Evolutionary conservation across 2,797 vertebrate genomes (phyloP), one percentile per base, ranked within the genome.

Genomic region (Silurus aristotelis): DNA sequence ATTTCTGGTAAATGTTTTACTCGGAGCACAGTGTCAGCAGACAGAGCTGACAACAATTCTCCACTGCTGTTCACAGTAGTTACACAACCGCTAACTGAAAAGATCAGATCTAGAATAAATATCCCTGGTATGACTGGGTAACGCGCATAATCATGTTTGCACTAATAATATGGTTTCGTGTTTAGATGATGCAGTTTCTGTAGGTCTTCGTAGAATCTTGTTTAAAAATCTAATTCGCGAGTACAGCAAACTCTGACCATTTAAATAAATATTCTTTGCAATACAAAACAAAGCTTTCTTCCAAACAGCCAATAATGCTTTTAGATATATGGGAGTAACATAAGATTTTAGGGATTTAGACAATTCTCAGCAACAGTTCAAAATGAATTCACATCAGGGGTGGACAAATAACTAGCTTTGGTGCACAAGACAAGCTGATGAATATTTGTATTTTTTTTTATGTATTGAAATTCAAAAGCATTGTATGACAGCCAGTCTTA

Each of bases 1-100:
- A 84, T 80, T 80, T 80, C 68, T 84, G 82, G 64, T 27, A 75
- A 83, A 72, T 66, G 64, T 86, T 86, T 83, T 72, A 80, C 75
- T 43, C 31, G 0, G 58, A 61, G 20, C 20, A 25, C 38, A 46
- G 58, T 46, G 58, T 48, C 77, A 15, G 6, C 22, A 80, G 38
- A 80, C 15, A 64, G n/a, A 64, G 38, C 31, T 64, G 77, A 64
- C 77, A 80, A 64, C 60, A 48, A 48, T 9, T 64, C 77, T 64
- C 38, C 14, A 63, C 22, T 48, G 77, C 31, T 80, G 38, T 64
- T 80, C 58, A 64, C 38, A 64, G 60, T 9, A 64, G 77, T 79
- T 22, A 78, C 6, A 38, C 15, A 22, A 38, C 22, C 19, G 75
- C 75, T 22, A 43, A 55, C 27, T 43, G 56, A 60, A 78, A 0